Evolutionary conservation across 2,888 invertebrate genomes (phyloP).

Genomic region (Oasisia sp.): DNA sequence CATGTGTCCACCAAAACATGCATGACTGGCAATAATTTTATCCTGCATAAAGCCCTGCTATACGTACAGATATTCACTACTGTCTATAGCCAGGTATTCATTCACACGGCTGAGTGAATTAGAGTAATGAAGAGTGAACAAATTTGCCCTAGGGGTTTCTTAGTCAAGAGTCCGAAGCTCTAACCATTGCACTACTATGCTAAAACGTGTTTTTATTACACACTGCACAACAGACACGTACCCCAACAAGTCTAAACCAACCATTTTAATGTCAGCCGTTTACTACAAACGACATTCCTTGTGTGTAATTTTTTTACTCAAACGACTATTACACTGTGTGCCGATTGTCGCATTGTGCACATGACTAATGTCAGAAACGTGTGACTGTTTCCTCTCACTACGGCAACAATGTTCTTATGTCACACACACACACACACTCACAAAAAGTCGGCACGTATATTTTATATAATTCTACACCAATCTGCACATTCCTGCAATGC

Average conservation of each 20-base stretch:
- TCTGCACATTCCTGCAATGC: not conserved
- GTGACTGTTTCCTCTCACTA: not conserved
- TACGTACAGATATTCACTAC: no score
- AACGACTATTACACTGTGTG: not conserved
- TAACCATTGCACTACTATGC: no score
- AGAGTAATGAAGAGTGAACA: no score
- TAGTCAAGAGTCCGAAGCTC: no score
- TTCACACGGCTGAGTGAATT: no score
- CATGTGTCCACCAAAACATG: no score
- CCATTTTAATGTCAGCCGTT: not conserved
- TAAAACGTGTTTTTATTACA: not conserved
- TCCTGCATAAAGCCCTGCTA: no score
- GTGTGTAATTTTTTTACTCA: not conserved
- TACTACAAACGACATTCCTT: not conserved
- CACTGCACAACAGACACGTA: not conserved
- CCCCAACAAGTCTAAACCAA: not conserved
- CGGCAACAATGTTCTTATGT: no score
- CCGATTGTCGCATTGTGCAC: not conserved
- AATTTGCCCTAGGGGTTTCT: no score
- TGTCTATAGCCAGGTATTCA: no score
- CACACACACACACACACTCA: no score
- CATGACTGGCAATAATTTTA: no score
- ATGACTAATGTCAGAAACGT: slow-evolving; percentile 11
- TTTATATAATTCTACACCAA: not conserved
- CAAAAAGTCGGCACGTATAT: not conserved